Percentiles rank a stretch among this genome's conserved stretches.
Conservation (phyloP, 2,113 vertebrate species). For the Periophthalmus modestus region DNA sequence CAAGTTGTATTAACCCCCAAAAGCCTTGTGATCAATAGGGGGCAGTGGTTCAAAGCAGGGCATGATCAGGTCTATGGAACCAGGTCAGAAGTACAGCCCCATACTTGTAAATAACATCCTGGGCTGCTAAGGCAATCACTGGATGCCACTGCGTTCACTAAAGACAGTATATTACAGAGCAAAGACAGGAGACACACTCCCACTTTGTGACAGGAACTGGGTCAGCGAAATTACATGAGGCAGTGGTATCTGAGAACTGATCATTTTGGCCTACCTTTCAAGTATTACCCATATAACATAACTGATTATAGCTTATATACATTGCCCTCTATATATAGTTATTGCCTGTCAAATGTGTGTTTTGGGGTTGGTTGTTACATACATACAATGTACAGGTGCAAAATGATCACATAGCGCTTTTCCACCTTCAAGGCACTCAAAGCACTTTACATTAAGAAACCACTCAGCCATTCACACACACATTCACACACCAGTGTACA, state of each 20-base stretch:
- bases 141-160: slow-evolving; percentile 46
- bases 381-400: too few species aligned
- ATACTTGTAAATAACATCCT: slow-evolving; percentile 65
- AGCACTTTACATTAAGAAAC: too few species aligned
- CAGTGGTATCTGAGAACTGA: not conserved
- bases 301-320: too few species aligned
- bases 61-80: slow-evolving; percentile 66
- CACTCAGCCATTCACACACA: too few species aligned
- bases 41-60: slow-evolving; percentile 54
- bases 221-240: slow-evolving; percentile 12
- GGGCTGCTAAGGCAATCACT: slow-evolving; percentile 61
- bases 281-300: too few species aligned
- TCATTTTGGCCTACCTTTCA: too few species aligned
- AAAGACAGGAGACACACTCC: slow-evolving; percentile 26
- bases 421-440: too few species aligned
- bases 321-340: too few species aligned
- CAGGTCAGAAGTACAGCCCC: slow-evolving; percentile 66
- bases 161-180: slow-evolving; percentile 33
- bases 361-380: too few species aligned
- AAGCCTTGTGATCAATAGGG: slow-evolving; percentile 65
- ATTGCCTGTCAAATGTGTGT: too few species aligned
- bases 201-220: slow-evolving; percentile 12
- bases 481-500: too few species aligned
- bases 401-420: too few species aligned
- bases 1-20: slow-evolving; percentile 78